These are phyloP conservation scores for Takifugu rubripes DNA, from an alignment of 2,797 vertebrate genomes.

Conservation along the genomic window DNA sequence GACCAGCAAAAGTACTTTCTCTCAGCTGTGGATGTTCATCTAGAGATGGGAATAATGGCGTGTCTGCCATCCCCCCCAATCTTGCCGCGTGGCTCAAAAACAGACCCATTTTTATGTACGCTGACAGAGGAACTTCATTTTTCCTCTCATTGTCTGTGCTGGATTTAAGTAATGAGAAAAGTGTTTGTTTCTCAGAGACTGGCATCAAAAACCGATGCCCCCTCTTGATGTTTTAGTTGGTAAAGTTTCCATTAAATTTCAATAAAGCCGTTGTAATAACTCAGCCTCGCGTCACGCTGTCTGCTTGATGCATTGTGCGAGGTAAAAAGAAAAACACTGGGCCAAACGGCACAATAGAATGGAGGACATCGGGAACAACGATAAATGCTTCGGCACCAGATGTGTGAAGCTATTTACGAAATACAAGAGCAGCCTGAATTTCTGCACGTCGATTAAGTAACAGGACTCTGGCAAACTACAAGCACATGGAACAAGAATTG, in stretches of 20 bases:
- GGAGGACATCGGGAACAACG: slow-evolving; percentile 2
- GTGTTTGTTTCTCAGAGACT: slow-evolving; percentile 6
- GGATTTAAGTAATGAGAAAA: slow-evolving; percentile 21
- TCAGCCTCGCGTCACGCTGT: slow-evolving; percentile 14
- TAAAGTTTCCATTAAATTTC: slow-evolving; percentile 20
- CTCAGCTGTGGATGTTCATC: slow-evolving; percentile 30
- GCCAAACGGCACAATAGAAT: slow-evolving; percentile 14
- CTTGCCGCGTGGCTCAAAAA: slow-evolving; percentile 16
- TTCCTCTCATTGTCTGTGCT: slow-evolving; percentile 5
- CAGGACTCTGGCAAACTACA: slow-evolving; percentile 16
- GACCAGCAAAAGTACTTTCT: slow-evolving; percentile 35
- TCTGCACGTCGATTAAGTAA: slow-evolving; percentile 11
- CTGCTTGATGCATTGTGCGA: slow-evolving; percentile 19
- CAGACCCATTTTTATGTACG: slow-evolving; percentile 17
- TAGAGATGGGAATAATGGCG: slow-evolving; percentile 31
- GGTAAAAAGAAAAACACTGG: slow-evolving; percentile 24
- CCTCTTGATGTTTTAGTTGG: slow-evolving; percentile 6
- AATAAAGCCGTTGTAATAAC: slow-evolving; percentile 14
- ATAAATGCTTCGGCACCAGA: slow-evolving; percentile 7
- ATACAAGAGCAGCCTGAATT: slow-evolving; percentile 6
- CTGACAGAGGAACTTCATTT: background rate
- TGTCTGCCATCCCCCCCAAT: background rate
- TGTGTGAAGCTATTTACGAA: background rate
- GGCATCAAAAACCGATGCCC: slow-evolving; percentile 8
- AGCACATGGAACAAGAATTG: slow-evolving; percentile 36